Evolutionary conservation across 2,888 invertebrate species (phyloP).

Genomic region (Gibbula magus): DNA sequence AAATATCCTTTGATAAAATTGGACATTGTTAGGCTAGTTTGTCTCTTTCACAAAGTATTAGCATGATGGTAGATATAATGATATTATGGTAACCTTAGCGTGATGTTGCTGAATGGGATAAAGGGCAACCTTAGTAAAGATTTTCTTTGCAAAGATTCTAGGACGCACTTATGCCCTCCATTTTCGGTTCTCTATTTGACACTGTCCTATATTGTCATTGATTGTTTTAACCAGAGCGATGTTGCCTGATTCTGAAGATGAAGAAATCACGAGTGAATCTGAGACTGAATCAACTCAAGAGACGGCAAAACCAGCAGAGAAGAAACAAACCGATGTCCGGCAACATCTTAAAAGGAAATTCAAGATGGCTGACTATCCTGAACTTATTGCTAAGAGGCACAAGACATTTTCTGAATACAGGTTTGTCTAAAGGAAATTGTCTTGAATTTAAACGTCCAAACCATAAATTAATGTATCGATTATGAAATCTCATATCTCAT

Average conservation of each 20-base stretch:
- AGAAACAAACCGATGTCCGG: conserved; percentile 23
- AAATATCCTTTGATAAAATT: neutral
- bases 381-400: conserved; percentile 68
- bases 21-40: too few species aligned
- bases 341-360: conserved; percentile 53
- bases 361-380: conserved; percentile 64
- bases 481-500: neutral
- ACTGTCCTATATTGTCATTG: neutral
- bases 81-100: too few species aligned
- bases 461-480: too few species aligned
- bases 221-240: neutral
- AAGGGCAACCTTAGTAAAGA: too few species aligned
- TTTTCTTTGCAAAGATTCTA: too few species aligned
- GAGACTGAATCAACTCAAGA: conserved; percentile 34
- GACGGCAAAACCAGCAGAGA: neutral
- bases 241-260: conserved; percentile 53
- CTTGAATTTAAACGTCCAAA: too few species aligned
- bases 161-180: too few species aligned
- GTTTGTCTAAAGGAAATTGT: neutral
- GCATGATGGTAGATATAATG: too few species aligned
- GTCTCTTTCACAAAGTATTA: too few species aligned
- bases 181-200: too few species aligned
- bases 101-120: too few species aligned
- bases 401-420: conserved; percentile 52
- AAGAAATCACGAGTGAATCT: conserved; percentile 68